Conservation (phyloP, 2,797 vertebrate species). For the Furcifer pardalis region DNA sequence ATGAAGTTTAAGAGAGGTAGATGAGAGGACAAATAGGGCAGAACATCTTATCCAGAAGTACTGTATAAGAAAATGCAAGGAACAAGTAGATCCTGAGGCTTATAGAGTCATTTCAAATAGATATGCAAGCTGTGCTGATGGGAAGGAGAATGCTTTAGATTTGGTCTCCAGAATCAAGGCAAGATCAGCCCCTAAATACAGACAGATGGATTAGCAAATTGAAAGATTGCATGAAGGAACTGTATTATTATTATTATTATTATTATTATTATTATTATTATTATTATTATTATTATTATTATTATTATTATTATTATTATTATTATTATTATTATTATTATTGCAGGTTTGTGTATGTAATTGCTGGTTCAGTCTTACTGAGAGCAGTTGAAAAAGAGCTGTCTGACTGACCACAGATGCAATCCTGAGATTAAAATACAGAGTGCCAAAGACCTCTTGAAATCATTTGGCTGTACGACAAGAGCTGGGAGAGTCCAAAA, state of each 20-base stretch:
- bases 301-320: neutral
- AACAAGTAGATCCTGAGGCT: neutral
- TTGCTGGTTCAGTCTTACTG: neutral
- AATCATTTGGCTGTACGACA: neutral
- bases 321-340: neutral
- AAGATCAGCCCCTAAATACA: neutral
- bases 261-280: neutral
- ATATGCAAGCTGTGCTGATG: neutral
- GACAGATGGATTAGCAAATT: neutral
- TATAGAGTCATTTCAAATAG: neutral
- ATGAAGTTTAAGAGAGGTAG: neutral
- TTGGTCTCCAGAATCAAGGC: neutral
- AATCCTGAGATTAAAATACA: neutral
- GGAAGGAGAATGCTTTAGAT: neutral
- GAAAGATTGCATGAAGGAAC: neutral
- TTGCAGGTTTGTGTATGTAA: neutral
- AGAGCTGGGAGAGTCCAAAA: neutral
- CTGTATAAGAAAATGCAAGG: neutral
- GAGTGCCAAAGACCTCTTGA: neutral
- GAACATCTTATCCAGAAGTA: neutral
- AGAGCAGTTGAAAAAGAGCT: neutral
- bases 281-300: neutral
- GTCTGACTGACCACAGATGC: neutral
- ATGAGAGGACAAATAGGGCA: too few species aligned
- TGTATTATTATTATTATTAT: constrained; percentile 3